Evolutionary conservation across 2,888 invertebrate species (phyloP).

Genomic region (Phoenoteleia sp.): DNA sequence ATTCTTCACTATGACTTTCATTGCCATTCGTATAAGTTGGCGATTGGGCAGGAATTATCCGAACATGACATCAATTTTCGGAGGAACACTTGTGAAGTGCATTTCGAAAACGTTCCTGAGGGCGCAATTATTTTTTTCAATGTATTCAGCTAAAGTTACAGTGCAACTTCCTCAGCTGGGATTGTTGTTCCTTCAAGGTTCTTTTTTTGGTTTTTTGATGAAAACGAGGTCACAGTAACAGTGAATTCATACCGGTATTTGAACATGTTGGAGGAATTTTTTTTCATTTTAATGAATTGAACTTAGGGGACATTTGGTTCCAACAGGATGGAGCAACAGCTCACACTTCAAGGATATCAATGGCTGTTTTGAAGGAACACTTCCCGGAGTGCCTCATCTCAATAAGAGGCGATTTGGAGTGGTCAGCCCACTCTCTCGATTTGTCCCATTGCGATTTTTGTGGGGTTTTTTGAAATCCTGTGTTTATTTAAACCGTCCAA

Average conservation of each 20-base stretch:
- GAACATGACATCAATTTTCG: neutral
- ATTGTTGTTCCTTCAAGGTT: conserved; percentile 73
- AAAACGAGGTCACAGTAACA: conserved; percentile 75
- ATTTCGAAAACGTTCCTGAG: too few relatives aligned
- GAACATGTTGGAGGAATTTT: conserved; percentile 66
- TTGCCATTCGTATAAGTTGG: neutral
- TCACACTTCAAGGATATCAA: conserved; percentile 18
- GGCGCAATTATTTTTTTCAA: conserved; percentile 61
- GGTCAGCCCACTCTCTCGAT: conserved; percentile 54
- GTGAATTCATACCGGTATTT: conserved; percentile 77
- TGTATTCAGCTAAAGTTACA: conserved; percentile 73
- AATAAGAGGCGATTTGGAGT: conserved; percentile 26
- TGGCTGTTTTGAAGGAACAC: conserved; percentile 30
- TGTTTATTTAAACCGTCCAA: conserved; percentile 63
- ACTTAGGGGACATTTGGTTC: conserved; percentile 33
- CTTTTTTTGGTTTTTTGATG: conserved; percentile 79
- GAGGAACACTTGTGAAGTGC: too few relatives aligned
- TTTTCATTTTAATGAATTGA: conserved; percentile 10
- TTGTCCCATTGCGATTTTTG: conserved; percentile 37
- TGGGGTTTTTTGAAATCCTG: conserved; percentile 48
- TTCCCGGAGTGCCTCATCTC: conserved; percentile 34
- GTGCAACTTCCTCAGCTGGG: conserved; percentile 61
- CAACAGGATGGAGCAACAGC: conserved; percentile 24
- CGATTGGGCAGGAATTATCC: neutral
- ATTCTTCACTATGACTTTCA: neutral